phyloP scores from a whole-genome alignment of 2,888 invertebrate genomes.

The Hylaea fasciaria region DNA sequence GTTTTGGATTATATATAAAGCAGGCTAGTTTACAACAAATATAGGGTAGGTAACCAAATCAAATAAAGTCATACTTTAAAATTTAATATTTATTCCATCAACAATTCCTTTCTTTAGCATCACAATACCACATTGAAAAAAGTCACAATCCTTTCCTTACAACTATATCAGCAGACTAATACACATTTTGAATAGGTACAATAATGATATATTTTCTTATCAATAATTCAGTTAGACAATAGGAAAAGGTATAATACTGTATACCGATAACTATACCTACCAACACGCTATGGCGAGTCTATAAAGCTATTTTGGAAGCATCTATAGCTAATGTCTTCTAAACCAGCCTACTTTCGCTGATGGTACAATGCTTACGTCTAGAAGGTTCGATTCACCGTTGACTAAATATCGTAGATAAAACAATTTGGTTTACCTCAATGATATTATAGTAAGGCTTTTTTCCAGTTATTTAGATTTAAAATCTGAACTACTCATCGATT shows the following conservation, averaged over 20 bases:
- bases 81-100: constrained; percentile 32
- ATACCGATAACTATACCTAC: constrained; percentile 53
- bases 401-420: no score
- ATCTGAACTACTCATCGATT: no score
- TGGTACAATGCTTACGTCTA: background rate
- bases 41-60: no score
- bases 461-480: no score
- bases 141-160: constrained; percentile 20
- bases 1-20: no score
- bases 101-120: constrained; percentile 34
- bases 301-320: constrained; percentile 70
- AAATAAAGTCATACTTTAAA: background rate
- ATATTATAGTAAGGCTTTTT: no score
- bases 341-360: constrained; percentile 3
- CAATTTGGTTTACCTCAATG: no score
- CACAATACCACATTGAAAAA: constrained; percentile 28
- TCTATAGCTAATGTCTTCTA: constrained; percentile 50
- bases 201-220: constrained; percentile 34
- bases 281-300: constrained; percentile 49
- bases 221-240: constrained; percentile 21
- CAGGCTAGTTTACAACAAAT: no score
- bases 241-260: constrained; percentile 77
- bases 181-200: constrained; percentile 26
- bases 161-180: constrained; percentile 23
- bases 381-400: no score